A percentile compares a stretch with the other conserved stretches of the same genome.
phyloP scores from a whole-genome alignment of 2,113 vertebrate species.

The Microcebus jonahi region DNA sequence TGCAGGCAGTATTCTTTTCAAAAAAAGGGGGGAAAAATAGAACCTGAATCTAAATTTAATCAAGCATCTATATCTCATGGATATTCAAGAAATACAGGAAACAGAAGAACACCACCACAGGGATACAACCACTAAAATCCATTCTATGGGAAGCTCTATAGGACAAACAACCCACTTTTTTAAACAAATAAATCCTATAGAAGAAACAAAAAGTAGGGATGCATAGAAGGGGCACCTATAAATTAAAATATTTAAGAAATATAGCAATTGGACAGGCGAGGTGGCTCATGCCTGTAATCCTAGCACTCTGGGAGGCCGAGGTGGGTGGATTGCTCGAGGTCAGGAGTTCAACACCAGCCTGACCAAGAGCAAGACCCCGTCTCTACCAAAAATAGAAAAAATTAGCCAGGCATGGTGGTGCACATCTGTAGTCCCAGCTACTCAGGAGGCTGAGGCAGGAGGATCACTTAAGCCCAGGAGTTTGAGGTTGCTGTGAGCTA shows the following conservation, averaged over 20 bases:
- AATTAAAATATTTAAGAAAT: neutral
- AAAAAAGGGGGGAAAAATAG: neutral
- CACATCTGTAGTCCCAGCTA: no score
- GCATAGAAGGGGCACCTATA: neutral
- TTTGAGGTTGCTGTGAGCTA: no score
- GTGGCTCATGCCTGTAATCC: no score
- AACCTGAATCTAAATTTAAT: neutral
- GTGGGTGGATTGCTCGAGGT: no score
- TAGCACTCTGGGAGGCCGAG: no score
- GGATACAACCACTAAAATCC: neutral
- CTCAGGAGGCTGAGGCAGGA: no score
- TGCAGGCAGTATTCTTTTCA: neutral
- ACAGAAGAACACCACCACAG: neutral
- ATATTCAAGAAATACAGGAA: constrained; percentile 18
- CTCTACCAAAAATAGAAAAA: no score
- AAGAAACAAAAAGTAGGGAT: neutral
- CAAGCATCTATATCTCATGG: neutral
- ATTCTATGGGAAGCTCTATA: neutral
- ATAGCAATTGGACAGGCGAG: no score
- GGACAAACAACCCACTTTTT: neutral
- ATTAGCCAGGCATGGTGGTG: no score
- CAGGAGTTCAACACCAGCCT: no score
- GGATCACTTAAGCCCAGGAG: no score
- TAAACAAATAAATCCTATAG: neutral
- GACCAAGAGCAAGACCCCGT: no score